Evolutionary conservation across 2,797 vertebrate species (phyloP), one percentile per base, ranked within the genome.

Genomic region (Kryptolebias ocellatus): DNA sequence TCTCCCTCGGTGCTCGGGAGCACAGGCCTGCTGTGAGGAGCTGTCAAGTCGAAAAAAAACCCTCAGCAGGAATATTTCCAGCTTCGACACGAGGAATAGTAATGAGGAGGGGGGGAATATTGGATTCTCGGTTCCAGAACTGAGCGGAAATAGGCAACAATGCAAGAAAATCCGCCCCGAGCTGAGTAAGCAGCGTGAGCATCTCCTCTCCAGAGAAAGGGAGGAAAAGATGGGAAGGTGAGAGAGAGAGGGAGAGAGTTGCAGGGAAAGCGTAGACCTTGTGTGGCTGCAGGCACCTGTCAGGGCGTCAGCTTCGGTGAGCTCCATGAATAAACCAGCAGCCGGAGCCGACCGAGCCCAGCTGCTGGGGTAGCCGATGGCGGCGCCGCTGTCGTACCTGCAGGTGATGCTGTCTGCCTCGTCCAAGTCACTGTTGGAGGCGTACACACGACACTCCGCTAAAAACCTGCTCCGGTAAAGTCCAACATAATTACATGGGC

Each of bases 301-400:
- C 80, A 74, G 72, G 50, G 24, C 73, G 82, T 79, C 80, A 78
- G 73, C 56, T 60, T 24, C 51, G 37, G 55, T 58, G 61, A 49
- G 71, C 78, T 78, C 70, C 77, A 90, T 87, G 75, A 87, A 85
- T 87, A 85, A 90, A 81, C 72, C 78, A 87, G 73, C 74, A 80
- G 76, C 64, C 82, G 67, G 71, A 17, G 29, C 67, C 67, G 73
- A 64, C 56, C 69, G 56, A 75, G 45, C 56, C 69, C 53, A 75
- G 45, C 70, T 60, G 74, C 56, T 64, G 76, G 67, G 70, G 45
- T 31, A 60, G 58, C 53, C 42, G 6, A 4, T 11, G 1, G 20
- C 18, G 28, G 66, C 65, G 47, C 52, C 16, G 79, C 61, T 74
- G 68, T n/a, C 54, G 8, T 10, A 64, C 60, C 62, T 58, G n/a